Base-by-base conservation (phyloP, 2,797 vertebrate species). In the Gallinago stenura region DNA sequence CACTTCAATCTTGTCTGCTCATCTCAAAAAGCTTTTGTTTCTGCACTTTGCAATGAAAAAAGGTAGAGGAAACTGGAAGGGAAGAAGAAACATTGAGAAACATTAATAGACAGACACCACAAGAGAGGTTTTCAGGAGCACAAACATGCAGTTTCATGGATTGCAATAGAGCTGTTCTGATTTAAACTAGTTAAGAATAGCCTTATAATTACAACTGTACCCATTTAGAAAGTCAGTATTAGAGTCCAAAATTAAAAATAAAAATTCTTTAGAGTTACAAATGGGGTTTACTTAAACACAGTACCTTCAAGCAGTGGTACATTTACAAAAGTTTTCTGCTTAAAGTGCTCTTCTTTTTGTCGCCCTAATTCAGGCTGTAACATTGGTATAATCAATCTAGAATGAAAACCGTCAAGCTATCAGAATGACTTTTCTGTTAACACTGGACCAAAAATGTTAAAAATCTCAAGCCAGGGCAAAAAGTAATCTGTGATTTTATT, bases 21-120 rank as follows among this genome's bases (percentile, higher is more conserved):
- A 76, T 54, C 51, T 92, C 35, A 83, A 77, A 94, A 91, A n/a
- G 78, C 69, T 88, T 78, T 89, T 70, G 16, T 61, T 82, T 85
- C 48, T 66, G 87, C 61, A 65, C 48, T 89, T 81, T 89, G 25
- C 73, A 88, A 95, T 89, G 57, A 53, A 51, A 76, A 77, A 15
- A 89, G 6, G 37, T 53, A 53, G 54, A 51, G 18, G 61, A 94
- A 89, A 31, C 30, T 12, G 54, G 19, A 72, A 80, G 7, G 50
- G 22, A 78, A 69, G 12, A 77, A 72, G 26, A 41, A 54, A 12
- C 15, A 69, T 24, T 41, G 69, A 62, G 22, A 89, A 61, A 57
- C 48, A 58, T 4, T 30, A 64, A 35, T 6, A 72, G 30, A 37
- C 16, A 65, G 31, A 81, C 19, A 80, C 8, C 20, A 22, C 7